These are phyloP conservation scores for Phasia obesa DNA, from an alignment of 2,888 invertebrate species.

Conservation along the genomic window DNA sequence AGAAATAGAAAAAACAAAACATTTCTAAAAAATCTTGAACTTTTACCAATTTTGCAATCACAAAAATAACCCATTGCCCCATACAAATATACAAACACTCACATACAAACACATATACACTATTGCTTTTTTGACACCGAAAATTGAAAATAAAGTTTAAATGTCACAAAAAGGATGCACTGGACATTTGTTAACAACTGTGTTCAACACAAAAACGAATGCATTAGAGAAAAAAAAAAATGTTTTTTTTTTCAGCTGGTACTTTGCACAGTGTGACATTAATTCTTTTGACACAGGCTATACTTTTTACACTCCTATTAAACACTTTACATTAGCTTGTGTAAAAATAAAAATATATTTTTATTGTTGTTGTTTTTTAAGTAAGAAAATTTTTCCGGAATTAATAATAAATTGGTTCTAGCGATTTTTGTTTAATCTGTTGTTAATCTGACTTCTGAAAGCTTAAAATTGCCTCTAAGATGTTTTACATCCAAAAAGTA, in stretches of 20 bases:
- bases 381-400: too few species aligned
- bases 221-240: background rate
- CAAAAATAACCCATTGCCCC: background rate
- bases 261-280: background rate
- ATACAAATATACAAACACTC: background rate
- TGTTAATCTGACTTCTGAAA: too few species aligned
- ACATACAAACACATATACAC: background rate
- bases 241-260: background rate
- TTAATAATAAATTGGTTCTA: too few species aligned
- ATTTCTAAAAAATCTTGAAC: constrained; percentile 9
- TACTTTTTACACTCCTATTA: background rate
- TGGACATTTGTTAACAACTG: constrained; percentile 39
- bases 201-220: background rate
- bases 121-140: constrained; percentile 26
- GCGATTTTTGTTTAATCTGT: too few species aligned
- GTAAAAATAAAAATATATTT: too few species aligned
- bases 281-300: background rate
- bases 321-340: too few species aligned
- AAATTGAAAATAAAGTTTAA: constrained; percentile 8
- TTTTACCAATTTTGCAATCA: constrained; percentile 15
- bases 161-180: constrained; percentile 48
- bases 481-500: too few species aligned
- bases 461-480: too few species aligned
- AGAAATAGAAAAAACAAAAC: background rate
- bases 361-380: too few species aligned